Conservation (phyloP, 2,797 vertebrate genomes). For the Meda fulgida region DNA sequence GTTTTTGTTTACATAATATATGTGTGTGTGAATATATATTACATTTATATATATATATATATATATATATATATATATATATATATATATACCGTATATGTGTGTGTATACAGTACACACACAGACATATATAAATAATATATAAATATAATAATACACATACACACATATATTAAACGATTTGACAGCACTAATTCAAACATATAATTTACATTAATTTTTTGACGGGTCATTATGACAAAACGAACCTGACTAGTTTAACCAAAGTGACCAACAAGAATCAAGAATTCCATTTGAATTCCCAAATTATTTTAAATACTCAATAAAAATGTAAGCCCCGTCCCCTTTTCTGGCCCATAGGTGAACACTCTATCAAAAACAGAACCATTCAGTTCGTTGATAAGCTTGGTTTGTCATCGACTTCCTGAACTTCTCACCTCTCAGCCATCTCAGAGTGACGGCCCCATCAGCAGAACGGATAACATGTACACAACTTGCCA, state of each 20-base stretch:
- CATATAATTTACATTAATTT: too few relatives aligned
- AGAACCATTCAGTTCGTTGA: background rate
- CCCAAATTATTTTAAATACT: background rate
- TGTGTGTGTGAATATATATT: too few relatives aligned
- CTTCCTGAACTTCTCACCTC: slow-evolving; percentile 18
- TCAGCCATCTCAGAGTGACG: slow-evolving; percentile 18
- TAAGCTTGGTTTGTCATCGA: background rate
- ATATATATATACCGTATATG: too few relatives aligned
- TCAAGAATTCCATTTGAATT: background rate
- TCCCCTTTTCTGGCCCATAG: background rate
- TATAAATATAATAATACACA: too few relatives aligned
- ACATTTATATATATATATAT: too few relatives aligned
- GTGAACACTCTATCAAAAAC: background rate
- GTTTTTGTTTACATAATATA: too few relatives aligned
- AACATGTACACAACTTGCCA: slow-evolving; percentile 18
- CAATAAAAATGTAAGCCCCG: background rate
- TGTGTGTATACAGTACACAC: too few relatives aligned
- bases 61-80: too few relatives aligned
- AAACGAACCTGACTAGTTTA: background rate
- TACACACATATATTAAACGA: too few relatives aligned
- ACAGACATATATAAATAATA: too few relatives aligned
- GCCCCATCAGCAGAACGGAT: slow-evolving; percentile 9
- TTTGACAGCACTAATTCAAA: too few relatives aligned
- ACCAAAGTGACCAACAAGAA: background rate
- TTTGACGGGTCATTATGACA: background rate